Evolutionary conservation across 2,113 vertebrate genomes (phyloP).

Genomic region (Craseonycteris thonglongyai): DNA sequence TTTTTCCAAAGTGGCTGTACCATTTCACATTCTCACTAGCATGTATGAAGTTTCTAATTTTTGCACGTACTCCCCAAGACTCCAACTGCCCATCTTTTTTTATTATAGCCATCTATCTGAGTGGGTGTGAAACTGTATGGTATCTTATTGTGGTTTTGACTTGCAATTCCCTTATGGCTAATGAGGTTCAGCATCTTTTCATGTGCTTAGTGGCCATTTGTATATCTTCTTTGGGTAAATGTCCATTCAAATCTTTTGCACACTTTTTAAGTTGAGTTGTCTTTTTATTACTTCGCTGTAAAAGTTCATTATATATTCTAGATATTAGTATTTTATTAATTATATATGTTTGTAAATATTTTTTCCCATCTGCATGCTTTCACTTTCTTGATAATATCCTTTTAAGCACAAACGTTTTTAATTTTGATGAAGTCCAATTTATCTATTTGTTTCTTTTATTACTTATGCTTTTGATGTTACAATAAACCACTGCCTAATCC

Average conservation of each 20-base stretch:
- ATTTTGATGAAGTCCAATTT: background rate
- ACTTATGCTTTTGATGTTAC: background rate
- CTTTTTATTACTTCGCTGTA: background rate
- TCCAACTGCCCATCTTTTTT: background rate
- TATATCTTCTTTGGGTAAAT: background rate
- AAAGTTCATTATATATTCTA: background rate
- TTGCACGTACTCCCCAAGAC: background rate
- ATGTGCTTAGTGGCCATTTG: background rate
- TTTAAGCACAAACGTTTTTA: background rate
- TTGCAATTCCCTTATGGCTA: background rate
- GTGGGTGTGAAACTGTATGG: background rate
- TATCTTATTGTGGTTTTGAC: background rate
- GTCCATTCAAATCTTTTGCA: background rate
- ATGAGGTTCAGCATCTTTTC: background rate
- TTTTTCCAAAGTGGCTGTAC: constrained; percentile 13
- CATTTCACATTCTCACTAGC: background rate
- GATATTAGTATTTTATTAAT: background rate
- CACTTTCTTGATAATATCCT: background rate
- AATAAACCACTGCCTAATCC: background rate
- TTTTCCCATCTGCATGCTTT: background rate
- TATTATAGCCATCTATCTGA: background rate
- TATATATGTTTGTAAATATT: background rate
- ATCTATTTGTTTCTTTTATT: background rate
- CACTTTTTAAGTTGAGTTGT: background rate
- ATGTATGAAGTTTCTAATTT: background rate